Conservation (phyloP, 1,140 invertebrate genomes). For the Triops longicaudatus region DNA sequence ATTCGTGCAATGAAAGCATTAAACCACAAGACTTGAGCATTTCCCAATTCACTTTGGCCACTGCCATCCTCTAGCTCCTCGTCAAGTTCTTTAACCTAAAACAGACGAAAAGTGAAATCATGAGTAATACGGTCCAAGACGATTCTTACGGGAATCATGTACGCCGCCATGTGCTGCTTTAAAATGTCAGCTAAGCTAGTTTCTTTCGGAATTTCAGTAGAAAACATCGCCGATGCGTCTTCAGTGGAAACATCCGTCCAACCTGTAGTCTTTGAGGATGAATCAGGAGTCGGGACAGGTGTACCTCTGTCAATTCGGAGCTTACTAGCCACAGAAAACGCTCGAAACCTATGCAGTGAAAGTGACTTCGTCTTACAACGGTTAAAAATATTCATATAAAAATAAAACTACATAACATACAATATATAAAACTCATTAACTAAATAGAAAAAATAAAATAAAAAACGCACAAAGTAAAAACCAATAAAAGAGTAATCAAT, state of each 20-base stretch:
- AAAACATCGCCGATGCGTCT: neutral
- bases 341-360: neutral
- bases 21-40: neutral
- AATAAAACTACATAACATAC: no score
- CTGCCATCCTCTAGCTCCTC: neutral
- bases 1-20: neutral
- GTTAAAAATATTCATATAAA: no score
- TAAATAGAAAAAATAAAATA: no score
- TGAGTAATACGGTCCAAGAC: neutral
- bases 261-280: neutral
- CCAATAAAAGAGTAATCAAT: neutral
- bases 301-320: neutral
- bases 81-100: neutral
- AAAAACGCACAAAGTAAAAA: no score
- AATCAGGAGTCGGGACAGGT: neutral
- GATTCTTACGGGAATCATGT: neutral
- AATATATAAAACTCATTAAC: no score
- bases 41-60: neutral
- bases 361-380: neutral
- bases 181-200: neutral
- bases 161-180: neutral
- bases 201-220: neutral
- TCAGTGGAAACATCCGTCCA: neutral
- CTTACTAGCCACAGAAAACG: conserved; percentile 4
- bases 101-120: neutral